These are phyloP conservation scores for Caerostris darwini DNA, from an alignment of 1,140 invertebrate species.

Conservation along the genomic window DNA sequence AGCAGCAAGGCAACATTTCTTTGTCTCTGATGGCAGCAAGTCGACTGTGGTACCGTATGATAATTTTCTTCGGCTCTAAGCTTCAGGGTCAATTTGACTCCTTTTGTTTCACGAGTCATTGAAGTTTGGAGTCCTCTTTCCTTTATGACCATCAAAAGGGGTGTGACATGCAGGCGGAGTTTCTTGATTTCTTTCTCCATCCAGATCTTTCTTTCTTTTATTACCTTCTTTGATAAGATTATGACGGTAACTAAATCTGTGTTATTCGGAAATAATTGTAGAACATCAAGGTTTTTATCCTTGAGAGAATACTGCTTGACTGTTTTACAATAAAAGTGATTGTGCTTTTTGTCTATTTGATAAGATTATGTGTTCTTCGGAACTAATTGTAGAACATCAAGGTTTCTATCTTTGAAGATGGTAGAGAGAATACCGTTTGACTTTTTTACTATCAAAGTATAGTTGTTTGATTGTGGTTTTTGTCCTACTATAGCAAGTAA, in stretches of 20 bases:
- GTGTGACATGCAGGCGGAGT: not conserved
- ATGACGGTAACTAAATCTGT: not conserved
- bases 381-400: no score
- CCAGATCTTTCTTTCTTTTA: not conserved
- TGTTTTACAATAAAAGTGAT: no score
- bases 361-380: no score
- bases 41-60: slow-evolving; percentile 11
- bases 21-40: not conserved
- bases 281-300: not conserved
- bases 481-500: no score
- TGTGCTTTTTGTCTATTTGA: no score
- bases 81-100: slow-evolving; percentile 47
- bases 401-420: no score
- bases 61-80: not conserved
- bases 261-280: not conserved
- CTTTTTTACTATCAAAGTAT: no score
- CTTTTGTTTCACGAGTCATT: slow-evolving; percentile 40
- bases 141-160: not conserved
- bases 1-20: slow-evolving; percentile 20
- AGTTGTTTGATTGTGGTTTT: no score
- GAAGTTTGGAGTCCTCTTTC: not conserved
- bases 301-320: no score
- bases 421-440: no score
- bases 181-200: not conserved
- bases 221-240: no score